Evolutionary conservation across 2,888 invertebrate species (phyloP).

Genomic region (Cremastinae sp.): DNA sequence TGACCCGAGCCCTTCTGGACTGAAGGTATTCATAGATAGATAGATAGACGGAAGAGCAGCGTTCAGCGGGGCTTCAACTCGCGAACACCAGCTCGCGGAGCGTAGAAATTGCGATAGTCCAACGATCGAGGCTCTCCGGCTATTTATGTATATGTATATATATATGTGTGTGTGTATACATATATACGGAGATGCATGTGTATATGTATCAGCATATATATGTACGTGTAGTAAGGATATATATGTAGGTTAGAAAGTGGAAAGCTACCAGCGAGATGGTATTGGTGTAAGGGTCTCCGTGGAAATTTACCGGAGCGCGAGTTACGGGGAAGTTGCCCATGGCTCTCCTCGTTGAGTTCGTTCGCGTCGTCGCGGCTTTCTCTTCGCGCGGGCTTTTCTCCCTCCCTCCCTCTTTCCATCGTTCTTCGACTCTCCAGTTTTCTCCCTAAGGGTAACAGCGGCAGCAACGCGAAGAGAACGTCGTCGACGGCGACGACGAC

Average conservation of each 20-base stretch:
- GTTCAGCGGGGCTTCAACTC: no score
- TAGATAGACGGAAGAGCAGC: background rate
- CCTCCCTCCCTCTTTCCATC: slow-evolving; percentile 10
- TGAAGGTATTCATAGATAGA: background rate
- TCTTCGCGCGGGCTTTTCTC: slow-evolving; percentile 62
- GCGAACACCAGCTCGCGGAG: no score
- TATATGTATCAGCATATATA: slow-evolving; percentile 16
- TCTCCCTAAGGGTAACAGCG: slow-evolving; percentile 15
- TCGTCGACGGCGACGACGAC: slow-evolving; percentile 27
- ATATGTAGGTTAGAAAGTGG: background rate
- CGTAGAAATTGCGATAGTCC: no score
- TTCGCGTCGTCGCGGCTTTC: slow-evolving; percentile 65
- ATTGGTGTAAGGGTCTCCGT: slow-evolving; percentile 61
- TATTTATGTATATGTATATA: slow-evolving; percentile 8
- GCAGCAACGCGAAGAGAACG: slow-evolving; percentile 70
- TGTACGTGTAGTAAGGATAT: slow-evolving; percentile 5
- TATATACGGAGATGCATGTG: slow-evolving; percentile 15
- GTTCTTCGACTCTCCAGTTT: background rate
- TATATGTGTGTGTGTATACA: slow-evolving; percentile 6
- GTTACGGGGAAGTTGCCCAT: slow-evolving; percentile 75
- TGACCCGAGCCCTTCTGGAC: slow-evolving; percentile 16
- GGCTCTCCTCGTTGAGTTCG: slow-evolving; percentile 64
- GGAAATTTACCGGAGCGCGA: slow-evolving; percentile 78
- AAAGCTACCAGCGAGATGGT: slow-evolving; percentile 23
- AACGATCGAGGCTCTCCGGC: background rate